Conservation (phyloP, 2,797 vertebrate genomes). For the Poecilia gillii region DNA sequence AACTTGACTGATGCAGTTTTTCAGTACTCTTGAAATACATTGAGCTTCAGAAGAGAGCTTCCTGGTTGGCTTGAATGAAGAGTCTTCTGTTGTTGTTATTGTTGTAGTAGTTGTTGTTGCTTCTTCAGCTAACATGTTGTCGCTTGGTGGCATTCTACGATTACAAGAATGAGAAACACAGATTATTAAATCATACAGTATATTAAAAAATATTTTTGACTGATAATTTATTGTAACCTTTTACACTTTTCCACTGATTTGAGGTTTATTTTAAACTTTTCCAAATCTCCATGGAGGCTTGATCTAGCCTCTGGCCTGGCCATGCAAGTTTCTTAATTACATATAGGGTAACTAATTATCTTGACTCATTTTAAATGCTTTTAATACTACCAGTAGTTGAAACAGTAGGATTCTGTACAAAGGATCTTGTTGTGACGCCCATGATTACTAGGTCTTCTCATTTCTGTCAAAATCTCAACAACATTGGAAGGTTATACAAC, state of each 20-base stretch:
- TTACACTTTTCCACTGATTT: not conserved
- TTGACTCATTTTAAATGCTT: not conserved
- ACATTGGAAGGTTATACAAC: not conserved
- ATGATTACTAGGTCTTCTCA: not conserved
- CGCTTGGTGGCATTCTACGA: constrained; percentile 18
- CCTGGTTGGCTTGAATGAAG: constrained; percentile 52
- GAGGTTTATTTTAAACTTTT: not conserved
- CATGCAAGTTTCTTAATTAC: not conserved
- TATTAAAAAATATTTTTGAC: not conserved
- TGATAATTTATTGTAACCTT: not conserved
- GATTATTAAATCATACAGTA: not conserved
- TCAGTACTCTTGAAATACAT: constrained; percentile 79
- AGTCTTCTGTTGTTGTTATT: constrained; percentile 21
- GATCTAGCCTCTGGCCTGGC: not conserved
- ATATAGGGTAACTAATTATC: not conserved
- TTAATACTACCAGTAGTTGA: not conserved
- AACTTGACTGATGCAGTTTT: constrained; percentile 81
- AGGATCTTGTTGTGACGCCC: not conserved
- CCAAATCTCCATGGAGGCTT: not conserved
- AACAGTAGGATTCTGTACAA: not conserved
- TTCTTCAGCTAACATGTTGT: constrained; percentile 47
- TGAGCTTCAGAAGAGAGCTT: constrained; percentile 76
- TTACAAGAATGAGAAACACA: not conserved
- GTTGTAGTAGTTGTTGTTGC: not conserved
- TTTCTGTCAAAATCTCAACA: not conserved